Base-by-base conservation (phyloP, 2,113 vertebrate genomes). In the Amia ocellicauda region DNA sequence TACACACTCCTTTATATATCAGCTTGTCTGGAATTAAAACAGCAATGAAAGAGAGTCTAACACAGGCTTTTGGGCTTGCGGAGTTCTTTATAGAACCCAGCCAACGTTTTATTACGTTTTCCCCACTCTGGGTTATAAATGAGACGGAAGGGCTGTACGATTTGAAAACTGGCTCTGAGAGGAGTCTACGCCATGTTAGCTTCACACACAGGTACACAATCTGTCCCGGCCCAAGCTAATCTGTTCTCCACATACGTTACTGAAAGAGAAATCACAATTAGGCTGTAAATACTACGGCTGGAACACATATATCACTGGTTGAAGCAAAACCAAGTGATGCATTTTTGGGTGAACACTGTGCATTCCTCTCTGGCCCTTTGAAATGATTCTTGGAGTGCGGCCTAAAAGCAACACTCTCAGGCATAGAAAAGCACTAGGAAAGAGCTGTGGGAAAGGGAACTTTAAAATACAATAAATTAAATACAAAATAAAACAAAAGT, bases 401-500 rank as follows among this genome's bases (percentile, higher is more conserved):
- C 66, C 66, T 76, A 72, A 76, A 72, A 76, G 67, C 71, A 56
- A 60, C 56, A 56, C 51, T 50, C 40, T 50, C 57, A 73, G 60
- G 60, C 43, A 41, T 45, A 31, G 65, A 68, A 66, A 67, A 56
- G 47, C 51, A 50, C 31, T 62, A 59, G 57, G 59, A 70, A 68
- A 60, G 66, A n/a, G 13, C 54, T 27, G 28, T 55, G 26, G n/a
- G 11, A 36, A 43, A 27, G 63, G 64, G 63, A 67, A 65, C 69
- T 72, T 68, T 36, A 58, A 66, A 19, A 57, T 72, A 69, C 5
- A 36, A 5, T 1, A 36, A 36, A 36, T 36, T n/a, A n/a, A n/a
- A n/a, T n/a, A n/a, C n/a, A n/a, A n/a, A n/a, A n/a, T n/a, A n/a
- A n/a, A n/a, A n/a, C n/a, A n/a, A n/a, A n/a, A n/a, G n/a, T n/a